These are phyloP conservation scores for Pachycephus smyrnensis DNA, from an alignment of 2,888 invertebrate species.

Conservation along the genomic window DNA sequence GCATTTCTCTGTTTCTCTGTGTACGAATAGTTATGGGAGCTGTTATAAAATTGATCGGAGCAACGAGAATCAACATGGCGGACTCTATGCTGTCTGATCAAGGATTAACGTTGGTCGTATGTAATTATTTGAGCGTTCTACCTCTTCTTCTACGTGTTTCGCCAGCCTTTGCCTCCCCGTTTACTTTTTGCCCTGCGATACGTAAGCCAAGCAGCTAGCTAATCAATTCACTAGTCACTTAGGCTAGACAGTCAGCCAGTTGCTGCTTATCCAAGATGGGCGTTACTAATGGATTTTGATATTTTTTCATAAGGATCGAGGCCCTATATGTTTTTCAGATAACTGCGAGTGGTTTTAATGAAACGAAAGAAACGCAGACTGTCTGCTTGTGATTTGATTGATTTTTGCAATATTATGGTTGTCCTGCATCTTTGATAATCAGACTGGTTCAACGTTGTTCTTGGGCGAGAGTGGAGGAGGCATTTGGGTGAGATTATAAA, in stretches of 20 bases:
- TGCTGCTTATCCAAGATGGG: not conserved
- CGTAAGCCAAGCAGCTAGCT: not conserved
- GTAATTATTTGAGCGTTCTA: conserved; percentile 4
- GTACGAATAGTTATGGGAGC: not conserved
- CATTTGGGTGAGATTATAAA: not conserved
- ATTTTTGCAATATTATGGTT: not conserved
- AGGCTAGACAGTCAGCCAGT: not conserved
- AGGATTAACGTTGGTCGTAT: conserved; percentile 3
- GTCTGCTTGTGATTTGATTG: not conserved
- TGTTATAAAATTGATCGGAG: not conserved
- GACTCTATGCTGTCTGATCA: not conserved
- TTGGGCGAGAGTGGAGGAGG: not conserved
- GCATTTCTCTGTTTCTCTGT: not conserved
- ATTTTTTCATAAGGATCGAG: not conserved
- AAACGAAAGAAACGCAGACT: no score
- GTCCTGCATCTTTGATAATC: not conserved
- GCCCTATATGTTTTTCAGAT: not conserved
- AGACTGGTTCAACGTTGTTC: not conserved
- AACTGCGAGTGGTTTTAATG: not conserved
- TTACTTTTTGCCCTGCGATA: not conserved
- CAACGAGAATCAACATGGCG: not conserved
- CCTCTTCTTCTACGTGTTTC: not conserved
- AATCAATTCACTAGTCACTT: not conserved
- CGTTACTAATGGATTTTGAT: not conserved
- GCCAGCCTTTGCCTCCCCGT: not conserved